Conservation (phyloP, 1,140 invertebrate species). For the Calosoma granatense region DNA sequence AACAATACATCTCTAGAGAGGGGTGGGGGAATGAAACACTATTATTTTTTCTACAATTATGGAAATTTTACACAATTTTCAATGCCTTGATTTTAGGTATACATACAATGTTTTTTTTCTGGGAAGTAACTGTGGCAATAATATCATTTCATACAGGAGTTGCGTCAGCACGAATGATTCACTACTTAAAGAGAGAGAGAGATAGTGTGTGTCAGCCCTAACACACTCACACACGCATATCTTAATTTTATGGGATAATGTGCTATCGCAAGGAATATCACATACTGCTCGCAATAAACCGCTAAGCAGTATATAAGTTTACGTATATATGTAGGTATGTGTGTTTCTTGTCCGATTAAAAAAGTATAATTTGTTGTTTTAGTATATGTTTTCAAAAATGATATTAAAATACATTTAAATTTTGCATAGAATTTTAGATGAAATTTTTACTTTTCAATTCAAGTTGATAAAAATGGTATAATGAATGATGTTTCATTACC, state of each 20-base stretch:
- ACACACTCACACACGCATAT: neutral
- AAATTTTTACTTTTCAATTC: no score
- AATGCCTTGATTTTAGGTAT: neutral
- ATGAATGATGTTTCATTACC: no score
- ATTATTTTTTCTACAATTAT: neutral
- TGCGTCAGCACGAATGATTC: no score
- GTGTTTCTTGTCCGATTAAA: neutral
- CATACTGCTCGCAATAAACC: neutral
- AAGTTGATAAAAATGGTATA: no score
- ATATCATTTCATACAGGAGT: no score
- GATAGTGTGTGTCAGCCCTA: neutral
- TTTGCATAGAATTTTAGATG: no score
- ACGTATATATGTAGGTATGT: no score
- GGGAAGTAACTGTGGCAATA: neutral
- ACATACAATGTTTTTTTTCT: neutral
- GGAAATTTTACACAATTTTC: constrained; percentile 6
- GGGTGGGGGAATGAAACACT: constrained; percentile 14
- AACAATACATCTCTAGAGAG: constrained; percentile 30
- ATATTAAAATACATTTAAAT: no score
- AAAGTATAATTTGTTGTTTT: neutral
- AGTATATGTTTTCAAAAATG: no score
- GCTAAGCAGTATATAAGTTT: no score
- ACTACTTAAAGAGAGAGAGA: no score
- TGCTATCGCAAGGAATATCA: neutral
- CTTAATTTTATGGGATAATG: neutral